Conservation (phyloP, 2,113 vertebrate genomes). For the Sapayoa aenigma region DNA sequence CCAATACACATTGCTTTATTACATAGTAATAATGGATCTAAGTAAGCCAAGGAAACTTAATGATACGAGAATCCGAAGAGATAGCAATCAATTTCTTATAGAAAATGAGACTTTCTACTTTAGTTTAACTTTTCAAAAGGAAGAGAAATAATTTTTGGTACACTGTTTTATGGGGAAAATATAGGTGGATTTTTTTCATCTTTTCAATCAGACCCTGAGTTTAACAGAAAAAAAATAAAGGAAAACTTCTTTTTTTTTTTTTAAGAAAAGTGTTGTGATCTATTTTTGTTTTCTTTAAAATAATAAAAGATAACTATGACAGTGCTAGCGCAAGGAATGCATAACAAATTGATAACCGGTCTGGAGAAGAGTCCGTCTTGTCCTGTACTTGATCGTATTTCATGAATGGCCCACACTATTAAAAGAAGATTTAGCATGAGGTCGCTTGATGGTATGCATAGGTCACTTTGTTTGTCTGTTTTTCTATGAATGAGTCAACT, state of each 20-base stretch:
- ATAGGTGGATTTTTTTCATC: accelerated
- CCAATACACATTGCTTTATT: neutral
- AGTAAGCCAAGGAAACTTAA: neutral
- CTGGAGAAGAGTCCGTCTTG: neutral
- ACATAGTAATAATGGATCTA: neutral
- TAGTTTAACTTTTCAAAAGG: neutral
- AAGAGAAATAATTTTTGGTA: neutral
- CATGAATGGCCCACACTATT: accelerated
- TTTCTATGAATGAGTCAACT: constrained; percentile 32
- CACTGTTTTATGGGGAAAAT: accelerated
- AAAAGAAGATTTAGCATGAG: neutral
- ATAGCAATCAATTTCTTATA: neutral
- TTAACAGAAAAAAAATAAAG: neutral
- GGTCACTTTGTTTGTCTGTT: neutral
- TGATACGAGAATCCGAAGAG: neutral
- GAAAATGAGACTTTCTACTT: neutral
- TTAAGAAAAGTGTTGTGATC: neutral
- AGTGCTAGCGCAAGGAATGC: neutral
- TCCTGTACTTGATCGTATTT: neutral
- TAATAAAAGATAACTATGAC: neutral
- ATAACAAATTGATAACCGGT: neutral
- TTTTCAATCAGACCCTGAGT: neutral
- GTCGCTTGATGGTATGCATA: neutral
- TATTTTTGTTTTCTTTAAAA: neutral
- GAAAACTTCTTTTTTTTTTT: accelerated